phyloP scores from a whole-genome alignment of 2,113 vertebrate species.

The Bubalus kerabau region DNA sequence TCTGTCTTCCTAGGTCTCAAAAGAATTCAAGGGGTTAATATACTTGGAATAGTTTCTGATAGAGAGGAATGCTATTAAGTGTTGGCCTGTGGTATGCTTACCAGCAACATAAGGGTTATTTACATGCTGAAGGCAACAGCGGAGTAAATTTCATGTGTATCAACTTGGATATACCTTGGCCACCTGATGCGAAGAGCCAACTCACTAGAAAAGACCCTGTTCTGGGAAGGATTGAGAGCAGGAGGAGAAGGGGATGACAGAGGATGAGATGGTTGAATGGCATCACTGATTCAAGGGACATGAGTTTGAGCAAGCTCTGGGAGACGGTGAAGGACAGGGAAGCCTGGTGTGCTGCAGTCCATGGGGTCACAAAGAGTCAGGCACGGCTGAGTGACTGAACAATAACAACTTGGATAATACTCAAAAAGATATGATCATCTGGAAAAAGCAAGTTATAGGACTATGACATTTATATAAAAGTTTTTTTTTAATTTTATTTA shows the following conservation, averaged over 20 bases:
- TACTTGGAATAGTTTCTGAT: not conserved
- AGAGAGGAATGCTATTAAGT: not conserved
- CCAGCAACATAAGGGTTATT: not conserved
- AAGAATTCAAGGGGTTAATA: not conserved
- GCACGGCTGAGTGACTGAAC: not conserved
- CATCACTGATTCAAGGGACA: not conserved
- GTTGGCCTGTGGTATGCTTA: not conserved
- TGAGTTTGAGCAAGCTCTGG: not conserved
- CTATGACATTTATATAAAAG: not conserved
- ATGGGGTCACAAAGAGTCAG: not conserved
- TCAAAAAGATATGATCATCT: not conserved
- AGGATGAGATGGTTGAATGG: not conserved
- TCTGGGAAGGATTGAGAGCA: not conserved
- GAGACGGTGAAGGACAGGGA: not conserved
- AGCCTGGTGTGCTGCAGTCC: not conserved
- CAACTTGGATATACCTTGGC: not conserved
- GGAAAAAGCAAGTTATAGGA: not conserved
- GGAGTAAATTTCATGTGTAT: not conserved
- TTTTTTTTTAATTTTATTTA: not conserved
- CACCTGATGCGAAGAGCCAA: not conserved
- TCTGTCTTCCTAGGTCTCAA: not conserved
- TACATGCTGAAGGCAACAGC: not conserved
- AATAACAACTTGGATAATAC: not conserved
- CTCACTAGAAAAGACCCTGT: not conserved
- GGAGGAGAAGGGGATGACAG: not conserved